These are phyloP conservation scores for Cosmopolites sordidus DNA, from an alignment of 2,888 invertebrate genomes.

Conservation along the genomic window DNA sequence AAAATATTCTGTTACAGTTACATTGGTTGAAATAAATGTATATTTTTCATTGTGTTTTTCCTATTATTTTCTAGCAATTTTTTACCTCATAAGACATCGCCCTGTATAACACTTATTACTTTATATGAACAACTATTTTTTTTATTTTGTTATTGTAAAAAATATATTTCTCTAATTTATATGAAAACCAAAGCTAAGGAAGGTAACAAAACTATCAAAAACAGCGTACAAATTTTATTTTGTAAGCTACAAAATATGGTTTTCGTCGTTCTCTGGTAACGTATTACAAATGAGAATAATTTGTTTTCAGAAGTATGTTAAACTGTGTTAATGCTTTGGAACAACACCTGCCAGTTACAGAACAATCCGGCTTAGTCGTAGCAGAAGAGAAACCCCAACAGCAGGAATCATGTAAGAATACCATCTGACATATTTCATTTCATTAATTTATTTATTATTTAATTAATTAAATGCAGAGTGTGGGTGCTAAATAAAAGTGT, in stretches of 20 bases:
- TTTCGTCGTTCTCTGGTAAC: no score
- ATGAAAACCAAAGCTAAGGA: no score
- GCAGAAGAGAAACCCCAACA: slow-evolving; percentile 74
- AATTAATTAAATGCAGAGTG: no score
- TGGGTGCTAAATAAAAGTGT: no score
- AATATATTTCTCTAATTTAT: no score
- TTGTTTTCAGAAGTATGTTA: slow-evolving; percentile 80
- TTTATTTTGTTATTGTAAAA: no score
- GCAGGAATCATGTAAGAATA: slow-evolving; percentile 72
- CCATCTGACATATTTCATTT: slow-evolving; percentile 1
- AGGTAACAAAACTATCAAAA: no score
- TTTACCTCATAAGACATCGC: no score
- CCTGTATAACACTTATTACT: no score
- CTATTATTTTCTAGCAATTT: neutral
- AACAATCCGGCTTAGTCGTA: slow-evolving; percentile 73
- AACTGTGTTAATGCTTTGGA: slow-evolving; percentile 92
- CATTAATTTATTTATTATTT: neutral
- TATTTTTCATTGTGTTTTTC: neutral
- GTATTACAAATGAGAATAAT: neutral
- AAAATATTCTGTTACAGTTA: neutral
- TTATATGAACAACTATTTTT: no score
- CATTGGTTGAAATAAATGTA: neutral
- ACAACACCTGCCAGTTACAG: slow-evolving; percentile 77
- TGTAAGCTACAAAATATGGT: no score
- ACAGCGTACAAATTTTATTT: no score